Conservation (phyloP, 2,888 invertebrate species). For the Drosophila eohydei region DNA sequence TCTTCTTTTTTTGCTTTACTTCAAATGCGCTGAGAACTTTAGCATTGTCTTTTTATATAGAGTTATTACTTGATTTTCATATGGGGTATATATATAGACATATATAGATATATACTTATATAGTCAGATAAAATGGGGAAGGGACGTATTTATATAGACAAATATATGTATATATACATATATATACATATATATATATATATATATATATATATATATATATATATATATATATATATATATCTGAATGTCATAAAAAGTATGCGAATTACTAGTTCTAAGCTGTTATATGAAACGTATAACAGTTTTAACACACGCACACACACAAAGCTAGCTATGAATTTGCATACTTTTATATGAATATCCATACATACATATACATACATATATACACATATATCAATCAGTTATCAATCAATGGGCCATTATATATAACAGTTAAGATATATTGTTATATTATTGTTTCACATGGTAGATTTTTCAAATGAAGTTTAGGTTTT, state of each 20-base stretch:
- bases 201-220: constrained; percentile 19
- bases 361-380: constrained; percentile 20
- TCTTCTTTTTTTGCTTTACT: constrained; percentile 15
- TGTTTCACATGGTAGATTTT: constrained; percentile 11
- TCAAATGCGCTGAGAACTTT: constrained; percentile 7
- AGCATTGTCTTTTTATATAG: constrained; percentile 13
- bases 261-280: constrained; percentile 18
- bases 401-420: constrained; percentile 42
- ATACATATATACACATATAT: constrained; percentile 23
- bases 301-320: constrained; percentile 35
- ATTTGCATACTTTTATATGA: constrained; percentile 17
- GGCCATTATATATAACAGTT: constrained; percentile 41
- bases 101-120: constrained; percentile 17
- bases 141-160: constrained; percentile 15
- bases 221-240: constrained; percentile 19
- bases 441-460: constrained; percentile 29
- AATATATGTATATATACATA: not conserved
- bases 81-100: constrained; percentile 1
- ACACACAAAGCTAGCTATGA: constrained; percentile 18
- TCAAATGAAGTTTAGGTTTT: constrained; percentile 11
- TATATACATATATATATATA: constrained; percentile 15
- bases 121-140: constrained; percentile 1
- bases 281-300: constrained; percentile 30
- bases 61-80: constrained; percentile 3
- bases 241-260: constrained; percentile 4